A percentile compares a stretch with the other conserved stretches of the same genome.
Evolutionary conservation across 2,888 invertebrate species (phyloP).

Genomic region (Antitype chi): DNA sequence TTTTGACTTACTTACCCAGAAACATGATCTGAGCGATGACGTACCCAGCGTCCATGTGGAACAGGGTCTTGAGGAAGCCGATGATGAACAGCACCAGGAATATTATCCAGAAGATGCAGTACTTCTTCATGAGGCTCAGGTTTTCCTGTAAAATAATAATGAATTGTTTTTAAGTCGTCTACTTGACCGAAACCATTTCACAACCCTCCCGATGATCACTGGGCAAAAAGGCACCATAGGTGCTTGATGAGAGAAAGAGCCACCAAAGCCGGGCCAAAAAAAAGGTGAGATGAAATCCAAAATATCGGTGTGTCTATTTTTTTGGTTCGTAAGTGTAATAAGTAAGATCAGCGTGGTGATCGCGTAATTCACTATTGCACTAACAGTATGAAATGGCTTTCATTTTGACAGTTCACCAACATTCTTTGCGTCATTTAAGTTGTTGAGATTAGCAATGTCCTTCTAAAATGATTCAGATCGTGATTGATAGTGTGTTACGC

Average conservation of each 20-base stretch:
- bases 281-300: no score
- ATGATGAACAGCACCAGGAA: constrained; percentile 86
- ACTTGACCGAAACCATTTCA: not conserved
- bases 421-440: no score
- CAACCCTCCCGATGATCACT: not conserved
- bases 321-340: no score
- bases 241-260: not conserved
- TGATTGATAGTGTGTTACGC: no score
- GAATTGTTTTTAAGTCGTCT: not conserved
- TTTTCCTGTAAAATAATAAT: constrained; percentile 79
- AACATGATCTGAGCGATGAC: constrained; percentile 85
- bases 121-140: constrained; percentile 83
- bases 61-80: constrained; percentile 85
- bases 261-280: no score
- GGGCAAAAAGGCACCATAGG: not conserved
- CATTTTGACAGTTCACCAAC: no score
- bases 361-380: no score
- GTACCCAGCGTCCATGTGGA: constrained; percentile 85
- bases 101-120: constrained; percentile 88
- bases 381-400: no score
- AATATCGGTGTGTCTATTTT: no score
- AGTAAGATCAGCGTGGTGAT: no score
- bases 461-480: no score
- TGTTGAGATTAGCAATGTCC: no score
- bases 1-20: constrained; percentile 79